phyloP scores from a whole-genome alignment of 1,140 invertebrate species.

The Proctacanthus coquilletti region DNA sequence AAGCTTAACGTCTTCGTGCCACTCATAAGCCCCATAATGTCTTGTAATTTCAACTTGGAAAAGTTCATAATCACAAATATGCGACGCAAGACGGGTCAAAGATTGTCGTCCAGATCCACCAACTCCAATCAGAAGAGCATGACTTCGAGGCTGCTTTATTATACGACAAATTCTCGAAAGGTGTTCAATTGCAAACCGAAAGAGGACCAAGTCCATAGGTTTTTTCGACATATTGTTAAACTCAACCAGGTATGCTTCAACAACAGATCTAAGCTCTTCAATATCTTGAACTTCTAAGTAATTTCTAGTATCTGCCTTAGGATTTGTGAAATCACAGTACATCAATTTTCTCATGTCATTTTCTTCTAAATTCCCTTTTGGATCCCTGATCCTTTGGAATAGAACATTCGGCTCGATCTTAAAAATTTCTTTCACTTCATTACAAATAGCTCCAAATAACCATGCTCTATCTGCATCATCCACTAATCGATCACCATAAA shows the following conservation, averaged over 20 bases:
- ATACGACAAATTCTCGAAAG: constrained; percentile 81
- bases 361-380: constrained; percentile 16
- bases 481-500: constrained; percentile 85
- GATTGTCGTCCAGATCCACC: constrained; percentile 88
- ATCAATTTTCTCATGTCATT: constrained; percentile 69
- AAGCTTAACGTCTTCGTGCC: constrained; percentile 78
- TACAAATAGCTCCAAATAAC: constrained; percentile 53
- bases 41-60: constrained; percentile 85
- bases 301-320: constrained; percentile 73
- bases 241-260: constrained; percentile 79
- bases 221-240: constrained; percentile 95
- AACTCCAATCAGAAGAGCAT: constrained; percentile 73
- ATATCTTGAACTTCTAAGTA: constrained; percentile 82
- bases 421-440: constrained; percentile 38
- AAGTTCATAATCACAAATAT: constrained; percentile 87
- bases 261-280: constrained; percentile 65
- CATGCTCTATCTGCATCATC: constrained; percentile 69
- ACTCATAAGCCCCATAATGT: constrained; percentile 67
- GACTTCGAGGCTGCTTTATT: constrained; percentile 77
- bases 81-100: constrained; percentile 71
- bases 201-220: constrained; percentile 91
- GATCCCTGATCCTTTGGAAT: constrained; percentile 28
- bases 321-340: constrained; percentile 91
- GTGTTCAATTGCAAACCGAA: constrained; percentile 90
- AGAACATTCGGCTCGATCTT: constrained; percentile 15